Evolutionary conservation across 2,888 invertebrate genomes (phyloP), one percentile per base, ranked within the genome.

Genomic region (Drosophila nigricruria): DNA sequence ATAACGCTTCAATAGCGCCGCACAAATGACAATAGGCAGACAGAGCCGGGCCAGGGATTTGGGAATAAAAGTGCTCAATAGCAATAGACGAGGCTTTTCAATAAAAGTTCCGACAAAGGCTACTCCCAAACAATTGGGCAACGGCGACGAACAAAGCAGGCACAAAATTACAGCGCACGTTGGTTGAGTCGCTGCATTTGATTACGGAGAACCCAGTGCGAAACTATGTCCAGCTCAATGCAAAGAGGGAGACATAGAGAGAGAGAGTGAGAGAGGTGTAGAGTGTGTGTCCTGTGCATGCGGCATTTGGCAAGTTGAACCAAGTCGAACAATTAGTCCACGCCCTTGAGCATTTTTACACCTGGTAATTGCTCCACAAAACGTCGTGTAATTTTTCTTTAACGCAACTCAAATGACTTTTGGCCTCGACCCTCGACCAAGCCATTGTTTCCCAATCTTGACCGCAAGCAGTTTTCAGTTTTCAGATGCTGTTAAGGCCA

Each of bases 321-420:
- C 50, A 59, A 65, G 73, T 70, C 70, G 71, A 79, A 86, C 90
- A 91, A 91, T 91, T 91, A 91, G 90, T 83, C 70, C 81, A 91
- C 91, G 91, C 91, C 91, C 83, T 75, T 68, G 78, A 77, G 70
- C 78, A 75, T 75, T 81, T 79, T 84, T 88, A 88, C 89, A 91
- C 91, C 86, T 89, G 85, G 81, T 91, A 91, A 91, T 91, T 91
- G 91, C 90, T 87, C 81, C 90, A 84, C 89, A 90, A 91, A 86
- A 88, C 81, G 88, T 87, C 76, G 78, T 83, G 84, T 91, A 91
- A 91, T 91, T 89, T 87, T 89, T 83, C 84, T 83, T 88, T 82
- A 89, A 91, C 88, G 79, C 79, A 84, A 75, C 82, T 91, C 83
- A 88, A 91, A 91, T 91, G 85, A 90, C 86, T 87, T 79, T 77